phyloP scores from a whole-genome alignment of 2,797 vertebrate genomes.

The Cichlasoma orientale region DNA sequence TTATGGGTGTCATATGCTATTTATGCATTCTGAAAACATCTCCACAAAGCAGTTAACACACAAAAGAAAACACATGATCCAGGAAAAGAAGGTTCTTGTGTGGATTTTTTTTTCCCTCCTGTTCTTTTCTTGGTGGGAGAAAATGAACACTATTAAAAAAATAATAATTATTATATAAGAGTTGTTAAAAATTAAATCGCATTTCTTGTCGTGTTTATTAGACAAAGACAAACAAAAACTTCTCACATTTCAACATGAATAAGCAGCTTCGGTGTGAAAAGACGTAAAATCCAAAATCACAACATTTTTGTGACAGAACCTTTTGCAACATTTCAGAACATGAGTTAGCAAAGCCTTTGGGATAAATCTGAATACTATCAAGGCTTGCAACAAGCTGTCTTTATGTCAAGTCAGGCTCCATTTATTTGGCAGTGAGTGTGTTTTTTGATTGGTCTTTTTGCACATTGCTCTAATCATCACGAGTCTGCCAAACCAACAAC shows the following conservation, averaged over 20 bases:
- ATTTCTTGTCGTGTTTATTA: no score
- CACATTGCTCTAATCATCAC: neutral
- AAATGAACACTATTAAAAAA: no score
- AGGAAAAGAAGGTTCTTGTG: neutral
- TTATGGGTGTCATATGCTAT: constrained; percentile 43
- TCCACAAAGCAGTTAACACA: constrained; percentile 10
- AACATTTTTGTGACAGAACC: neutral
- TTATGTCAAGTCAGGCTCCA: neutral
- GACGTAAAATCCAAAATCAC: neutral
- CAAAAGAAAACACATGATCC: neutral
- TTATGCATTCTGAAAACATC: constrained; percentile 21
- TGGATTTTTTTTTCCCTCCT: neutral
- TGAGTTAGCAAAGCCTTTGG: neutral
- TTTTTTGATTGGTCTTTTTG: constrained; percentile 6
- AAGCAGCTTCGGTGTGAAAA: neutral
- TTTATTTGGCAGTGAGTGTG: neutral
- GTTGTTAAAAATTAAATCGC: no score
- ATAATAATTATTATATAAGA: no score
- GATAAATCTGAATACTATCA: neutral
- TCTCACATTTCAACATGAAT: neutral
- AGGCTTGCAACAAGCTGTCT: neutral
- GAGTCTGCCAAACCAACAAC: neutral
- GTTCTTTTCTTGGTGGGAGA: neutral
- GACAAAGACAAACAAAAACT: neutral
- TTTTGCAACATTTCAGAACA: neutral